Base-by-base conservation (phyloP, 2,888 invertebrate species). In the Xestia sexstrigata region DNA sequence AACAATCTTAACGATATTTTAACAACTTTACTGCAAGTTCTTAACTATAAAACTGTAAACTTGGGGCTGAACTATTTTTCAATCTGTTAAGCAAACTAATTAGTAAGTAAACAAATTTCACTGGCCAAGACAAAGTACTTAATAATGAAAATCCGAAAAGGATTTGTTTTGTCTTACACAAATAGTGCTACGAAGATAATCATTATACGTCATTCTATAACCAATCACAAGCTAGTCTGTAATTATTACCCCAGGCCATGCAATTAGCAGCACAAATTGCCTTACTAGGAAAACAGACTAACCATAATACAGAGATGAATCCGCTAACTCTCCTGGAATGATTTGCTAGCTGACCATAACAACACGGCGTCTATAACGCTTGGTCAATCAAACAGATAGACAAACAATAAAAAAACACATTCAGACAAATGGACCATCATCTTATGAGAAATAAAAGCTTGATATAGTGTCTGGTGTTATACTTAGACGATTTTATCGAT, bases 401-500 rank as follows among this genome's bases (percentile, higher is more conserved):
- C 49, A 72, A 76, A 72, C 79, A 76, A 87, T 85, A 85, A 80
- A 85, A 84, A 79, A 76, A 35, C 76, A 81, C 87, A 87, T 88
- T 87, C 78, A 70, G 62, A 85, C 76, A 87, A 87, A 83, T 85
- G 71, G 70, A 70, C 71, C 70, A 82, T 78, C 79, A 83, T 85
- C 79, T 82, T 72, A 81, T 73, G 72, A 85, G 84, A 84, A 85
- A 87, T 90, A 88, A 90, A 91, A 85, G 81, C 81, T 82, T 79
- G 83, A 87, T 90, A 88, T 85, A 85, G 85, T 85, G 84, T 88
- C 82, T 88, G 88, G 90, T 89, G 89, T 88, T 87, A 89, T 87
- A 91, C 87, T 91, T 90, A 89, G 83, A 87, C 87, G 87, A 86
- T 90, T 90, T 89, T 93, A 93, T 93, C 92, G 93, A 93, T 92